phyloP scores from a whole-genome alignment of 2,797 vertebrate genomes.

The Crenichthys baileyi region DNA sequence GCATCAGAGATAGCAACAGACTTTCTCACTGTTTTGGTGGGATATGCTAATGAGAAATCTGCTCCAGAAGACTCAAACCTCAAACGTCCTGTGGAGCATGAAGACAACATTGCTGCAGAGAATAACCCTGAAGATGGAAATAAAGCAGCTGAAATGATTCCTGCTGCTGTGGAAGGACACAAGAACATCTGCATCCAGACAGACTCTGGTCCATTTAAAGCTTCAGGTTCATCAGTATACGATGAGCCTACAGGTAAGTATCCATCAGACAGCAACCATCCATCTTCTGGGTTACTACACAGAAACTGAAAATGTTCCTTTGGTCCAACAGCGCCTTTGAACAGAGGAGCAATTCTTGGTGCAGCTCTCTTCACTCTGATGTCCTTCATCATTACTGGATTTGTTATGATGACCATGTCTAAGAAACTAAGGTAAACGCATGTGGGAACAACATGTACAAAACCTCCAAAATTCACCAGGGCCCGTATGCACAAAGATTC shows the following conservation, averaged over 20 bases:
- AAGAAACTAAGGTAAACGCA: conserved; percentile 53
- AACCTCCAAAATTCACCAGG: too few species aligned
- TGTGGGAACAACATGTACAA: neutral
- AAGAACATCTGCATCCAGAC: neutral
- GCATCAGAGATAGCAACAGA: too few species aligned
- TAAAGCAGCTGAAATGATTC: neutral
- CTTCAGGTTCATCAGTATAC: neutral
- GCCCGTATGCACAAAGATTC: too few species aligned
- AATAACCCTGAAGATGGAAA: neutral
- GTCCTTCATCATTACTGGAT: conserved; percentile 53
- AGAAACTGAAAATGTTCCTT: conserved; percentile 16
- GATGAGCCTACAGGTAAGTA: neutral
- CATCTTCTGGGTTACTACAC: too few species aligned
- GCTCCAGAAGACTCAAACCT: too few species aligned
- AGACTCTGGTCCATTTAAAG: neutral
- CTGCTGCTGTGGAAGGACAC: neutral
- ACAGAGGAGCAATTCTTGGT: conserved; percentile 54
- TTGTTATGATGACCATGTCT: conserved; percentile 35
- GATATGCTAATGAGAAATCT: too few species aligned
- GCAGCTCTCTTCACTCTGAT: conserved; percentile 52
- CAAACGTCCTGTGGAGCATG: too few species aligned
- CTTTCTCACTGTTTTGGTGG: too few species aligned
- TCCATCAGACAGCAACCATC: too few species aligned
- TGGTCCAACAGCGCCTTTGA: conserved; percentile 34
- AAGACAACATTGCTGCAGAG: neutral